A percentile compares a stretch with the other conserved stretches of the same genome.
Conservation (phyloP, 2,888 invertebrate genomes). For the Ochlodes sylvanus region DNA sequence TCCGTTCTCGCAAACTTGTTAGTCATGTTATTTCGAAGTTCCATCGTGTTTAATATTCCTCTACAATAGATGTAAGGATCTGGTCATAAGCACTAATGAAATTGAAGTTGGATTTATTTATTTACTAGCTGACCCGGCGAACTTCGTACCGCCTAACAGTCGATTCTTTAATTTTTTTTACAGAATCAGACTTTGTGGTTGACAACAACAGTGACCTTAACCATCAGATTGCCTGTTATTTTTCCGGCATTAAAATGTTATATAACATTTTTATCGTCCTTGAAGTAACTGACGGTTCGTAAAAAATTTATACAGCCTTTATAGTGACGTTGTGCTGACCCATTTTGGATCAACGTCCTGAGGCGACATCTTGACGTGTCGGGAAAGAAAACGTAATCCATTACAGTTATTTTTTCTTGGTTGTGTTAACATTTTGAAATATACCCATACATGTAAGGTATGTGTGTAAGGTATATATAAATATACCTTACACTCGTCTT, state of each 20-base stretch:
- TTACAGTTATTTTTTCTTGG: too few relatives aligned
- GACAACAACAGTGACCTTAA: too few relatives aligned
- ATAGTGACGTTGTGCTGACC: background rate
- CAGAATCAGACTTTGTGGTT: too few relatives aligned
- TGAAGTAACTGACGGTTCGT: background rate
- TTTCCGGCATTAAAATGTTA: background rate
- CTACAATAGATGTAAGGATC: background rate
- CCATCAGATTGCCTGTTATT: background rate
- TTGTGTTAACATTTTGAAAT: too few relatives aligned
- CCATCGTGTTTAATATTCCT: background rate
- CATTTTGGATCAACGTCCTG: constrained; percentile 1
- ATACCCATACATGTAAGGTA: too few relatives aligned
- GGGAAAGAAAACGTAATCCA: background rate
- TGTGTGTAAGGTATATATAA: too few relatives aligned
- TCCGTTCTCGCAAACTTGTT: background rate
- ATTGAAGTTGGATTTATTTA: too few relatives aligned
- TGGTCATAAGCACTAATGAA: background rate
- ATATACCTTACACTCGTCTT: too few relatives aligned
- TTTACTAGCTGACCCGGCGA: too few relatives aligned
- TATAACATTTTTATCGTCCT: background rate
- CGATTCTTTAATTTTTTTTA: too few relatives aligned
- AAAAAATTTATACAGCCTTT: constrained; percentile 15
- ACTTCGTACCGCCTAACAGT: too few relatives aligned
- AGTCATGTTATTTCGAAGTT: background rate
- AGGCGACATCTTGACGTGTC: background rate